These are phyloP conservation scores for Rhynchomys soricoides DNA, from an alignment of 2,113 vertebrate genomes.

Conservation along the genomic window DNA sequence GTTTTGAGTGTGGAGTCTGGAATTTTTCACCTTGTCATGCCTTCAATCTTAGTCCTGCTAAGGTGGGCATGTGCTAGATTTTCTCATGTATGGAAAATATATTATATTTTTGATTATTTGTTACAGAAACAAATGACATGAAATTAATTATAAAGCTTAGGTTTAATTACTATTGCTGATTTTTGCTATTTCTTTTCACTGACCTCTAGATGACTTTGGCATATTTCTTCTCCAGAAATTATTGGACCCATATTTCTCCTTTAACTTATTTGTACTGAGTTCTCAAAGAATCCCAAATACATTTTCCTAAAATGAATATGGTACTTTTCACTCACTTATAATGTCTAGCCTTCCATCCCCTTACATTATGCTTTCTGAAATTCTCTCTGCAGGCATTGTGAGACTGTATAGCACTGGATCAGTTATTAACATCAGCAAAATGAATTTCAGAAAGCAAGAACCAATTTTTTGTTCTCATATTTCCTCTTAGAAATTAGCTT, in stretches of 20 bases:
- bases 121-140: not conserved
- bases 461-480: constrained; percentile 27
- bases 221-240: constrained; percentile 31
- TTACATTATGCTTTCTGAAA: not conserved
- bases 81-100: not conserved
- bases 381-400: not conserved
- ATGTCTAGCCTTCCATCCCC: not conserved
- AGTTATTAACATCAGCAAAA: constrained; percentile 28
- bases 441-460: constrained; percentile 47
- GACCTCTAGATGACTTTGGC: not conserved
- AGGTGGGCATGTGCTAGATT: not conserved
- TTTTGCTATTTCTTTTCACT: not conserved
- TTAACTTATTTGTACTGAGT: not conserved
- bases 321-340: not conserved
- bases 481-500: constrained; percentile 57
- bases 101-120: not conserved
- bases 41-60: not conserved
- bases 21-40: not conserved
- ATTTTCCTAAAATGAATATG: constrained; percentile 1
- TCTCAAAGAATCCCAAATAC: not conserved
- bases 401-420: not conserved
- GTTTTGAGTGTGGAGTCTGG: not conserved
- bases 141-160: not conserved
- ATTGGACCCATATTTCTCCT: not conserved
- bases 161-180: not conserved